Percentiles rank a stretch among this genome's conserved stretches.
Evolutionary conservation across 64 coral and sea anemone species (phyloP).

Genomic region (Montipora sp.): DNA sequence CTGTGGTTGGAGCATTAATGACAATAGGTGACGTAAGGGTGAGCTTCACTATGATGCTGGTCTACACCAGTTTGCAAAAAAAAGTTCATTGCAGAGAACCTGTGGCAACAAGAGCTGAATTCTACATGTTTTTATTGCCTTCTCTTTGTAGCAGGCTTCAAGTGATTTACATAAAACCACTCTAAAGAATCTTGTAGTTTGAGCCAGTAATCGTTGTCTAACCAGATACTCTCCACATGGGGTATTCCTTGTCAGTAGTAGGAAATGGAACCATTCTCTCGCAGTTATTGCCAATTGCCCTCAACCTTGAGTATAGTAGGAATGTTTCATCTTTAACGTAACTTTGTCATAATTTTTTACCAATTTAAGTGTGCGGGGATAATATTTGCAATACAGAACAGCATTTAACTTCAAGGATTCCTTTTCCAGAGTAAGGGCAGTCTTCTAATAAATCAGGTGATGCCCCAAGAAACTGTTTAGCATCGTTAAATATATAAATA

Average conservation of each 20-base stretch:
- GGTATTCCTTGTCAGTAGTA: conserved; percentile 43
- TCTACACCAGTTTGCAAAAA: background rate
- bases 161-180: conserved; percentile 63
- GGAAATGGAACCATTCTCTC: conserved; percentile 25
- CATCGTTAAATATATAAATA: background rate
- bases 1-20: too few relatives aligned
- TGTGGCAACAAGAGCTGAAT: background rate
- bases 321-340: conserved; percentile 24
- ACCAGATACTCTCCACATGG: conserved; percentile 44
- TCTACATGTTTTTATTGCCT: background rate
- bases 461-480: conserved; percentile 55
- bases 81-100: background rate
- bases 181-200: conserved; percentile 36
- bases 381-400: conserved; percentile 45
- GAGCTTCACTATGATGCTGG: too few relatives aligned
- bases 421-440: conserved; percentile 52
- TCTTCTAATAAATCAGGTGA: conserved; percentile 64
- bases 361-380: conserved; percentile 7
- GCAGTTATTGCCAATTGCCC: conserved; percentile 1
- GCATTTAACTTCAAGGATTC: conserved; percentile 48
- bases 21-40: too few relatives aligned
- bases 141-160: conserved; percentile 12
- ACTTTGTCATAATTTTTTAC: background rate
- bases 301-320: conserved; percentile 16
- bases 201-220: conserved; percentile 58